Evolutionary conservation across 2,888 invertebrate species (phyloP).

Genomic region (Gymnoscelis rufifasciata): DNA sequence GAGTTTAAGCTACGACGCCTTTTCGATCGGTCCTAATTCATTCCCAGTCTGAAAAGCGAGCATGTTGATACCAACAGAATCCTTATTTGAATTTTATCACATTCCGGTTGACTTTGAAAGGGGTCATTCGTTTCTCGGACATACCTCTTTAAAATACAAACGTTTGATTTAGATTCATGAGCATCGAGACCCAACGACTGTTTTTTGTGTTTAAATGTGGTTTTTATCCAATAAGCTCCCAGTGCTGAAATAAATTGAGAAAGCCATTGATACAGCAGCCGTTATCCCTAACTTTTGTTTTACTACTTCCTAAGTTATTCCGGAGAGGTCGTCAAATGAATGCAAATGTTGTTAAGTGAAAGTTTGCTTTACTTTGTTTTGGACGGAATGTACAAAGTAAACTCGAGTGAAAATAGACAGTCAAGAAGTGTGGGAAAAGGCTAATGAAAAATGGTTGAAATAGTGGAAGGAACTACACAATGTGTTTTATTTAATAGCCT

Average conservation of each 20-base stretch:
- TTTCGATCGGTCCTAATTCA: constrained; percentile 3
- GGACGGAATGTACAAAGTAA: constrained; percentile 2
- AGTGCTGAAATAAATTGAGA: constrained; percentile 30
- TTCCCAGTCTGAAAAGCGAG: constrained; percentile 5
- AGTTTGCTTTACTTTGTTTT: constrained; percentile 37
- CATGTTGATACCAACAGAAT: constrained; percentile 8
- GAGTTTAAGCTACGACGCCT: constrained; percentile 1
- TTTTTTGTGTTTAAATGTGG: constrained; percentile 37
- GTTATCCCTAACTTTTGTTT: constrained; percentile 35
- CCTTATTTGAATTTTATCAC: constrained; percentile 28
- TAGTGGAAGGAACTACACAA: too few relatives aligned
- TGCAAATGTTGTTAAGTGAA: constrained; percentile 44
- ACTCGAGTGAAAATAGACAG: too few relatives aligned
- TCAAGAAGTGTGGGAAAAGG: too few relatives aligned
- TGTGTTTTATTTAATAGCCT: too few relatives aligned
- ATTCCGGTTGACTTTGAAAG: constrained; percentile 44
- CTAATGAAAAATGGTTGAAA: too few relatives aligned
- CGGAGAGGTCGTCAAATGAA: constrained; percentile 38
- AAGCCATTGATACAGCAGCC: constrained; percentile 32
- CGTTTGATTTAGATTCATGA: constrained; percentile 50
- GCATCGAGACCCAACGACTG: constrained; percentile 30
- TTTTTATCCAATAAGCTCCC: constrained; percentile 38
- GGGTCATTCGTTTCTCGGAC: constrained; percentile 35
- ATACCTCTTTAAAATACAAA: constrained; percentile 38
- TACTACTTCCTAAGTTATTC: constrained; percentile 32